phyloP scores from a whole-genome alignment of 1,140 invertebrate species.

The Drosophila neocordata region DNA sequence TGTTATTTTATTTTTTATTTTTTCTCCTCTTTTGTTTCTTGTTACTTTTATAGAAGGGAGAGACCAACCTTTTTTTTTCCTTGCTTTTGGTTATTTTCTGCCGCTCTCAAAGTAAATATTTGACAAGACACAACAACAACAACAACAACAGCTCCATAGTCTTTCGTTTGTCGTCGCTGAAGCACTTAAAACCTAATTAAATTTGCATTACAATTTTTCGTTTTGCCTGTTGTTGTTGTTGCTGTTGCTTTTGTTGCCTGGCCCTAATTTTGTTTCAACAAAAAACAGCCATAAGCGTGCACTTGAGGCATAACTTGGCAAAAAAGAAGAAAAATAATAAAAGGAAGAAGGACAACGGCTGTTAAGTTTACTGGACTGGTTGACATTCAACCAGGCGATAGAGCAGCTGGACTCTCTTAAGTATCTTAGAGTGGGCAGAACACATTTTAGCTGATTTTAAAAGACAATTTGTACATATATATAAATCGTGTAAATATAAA shows the following conservation, averaged over 20 bases:
- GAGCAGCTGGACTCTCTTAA: constrained; percentile 11
- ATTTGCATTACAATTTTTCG: constrained; percentile 79
- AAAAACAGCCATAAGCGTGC: constrained; percentile 65
- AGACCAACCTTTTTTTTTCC: constrained; percentile 68
- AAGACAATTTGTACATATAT: constrained; percentile 18
- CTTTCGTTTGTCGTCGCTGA: constrained; percentile 57
- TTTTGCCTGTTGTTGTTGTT: constrained; percentile 29
- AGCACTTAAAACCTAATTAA: constrained; percentile 81
- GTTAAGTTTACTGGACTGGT: constrained; percentile 48
- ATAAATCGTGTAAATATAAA: no score
- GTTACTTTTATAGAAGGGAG: background rate
- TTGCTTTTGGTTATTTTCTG: constrained; percentile 75
- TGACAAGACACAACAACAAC: constrained; percentile 62
- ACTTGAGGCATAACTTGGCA: constrained; percentile 50
- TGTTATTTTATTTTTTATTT: constrained; percentile 25
- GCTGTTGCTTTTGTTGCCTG: constrained; percentile 39
- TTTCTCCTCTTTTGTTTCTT: background rate
- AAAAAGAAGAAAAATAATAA: background rate
- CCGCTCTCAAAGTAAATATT: constrained; percentile 76
- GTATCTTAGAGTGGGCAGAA: background rate
- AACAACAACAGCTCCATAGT: constrained; percentile 40
- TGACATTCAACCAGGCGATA: constrained; percentile 59
- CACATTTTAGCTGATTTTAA: constrained; percentile 29
- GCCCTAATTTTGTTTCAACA: constrained; percentile 70
- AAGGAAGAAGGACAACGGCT: constrained; percentile 33